A percentile compares a stretch with the other conserved stretches of the same genome.
These are phyloP conservation scores for Molorchus minor DNA, from an alignment of 2,888 invertebrate genomes.

Conservation along the genomic window DNA sequence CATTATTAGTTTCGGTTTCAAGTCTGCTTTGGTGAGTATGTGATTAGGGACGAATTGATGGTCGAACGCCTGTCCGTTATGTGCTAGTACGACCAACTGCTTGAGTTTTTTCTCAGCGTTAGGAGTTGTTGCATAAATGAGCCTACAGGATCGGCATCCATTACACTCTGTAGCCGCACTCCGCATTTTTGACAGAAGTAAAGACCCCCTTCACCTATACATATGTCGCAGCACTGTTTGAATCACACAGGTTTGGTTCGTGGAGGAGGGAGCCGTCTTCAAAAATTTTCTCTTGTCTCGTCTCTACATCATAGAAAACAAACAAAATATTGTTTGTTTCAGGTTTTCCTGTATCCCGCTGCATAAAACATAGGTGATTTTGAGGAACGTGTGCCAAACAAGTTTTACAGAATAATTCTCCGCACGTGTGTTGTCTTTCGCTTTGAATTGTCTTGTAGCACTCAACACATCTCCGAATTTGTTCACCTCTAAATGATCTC, in stretches of 20 bases:
- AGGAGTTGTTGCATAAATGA: not conserved
- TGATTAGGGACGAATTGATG: constrained; percentile 26
- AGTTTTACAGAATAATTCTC: constrained; percentile 27
- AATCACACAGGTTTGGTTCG: constrained; percentile 29
- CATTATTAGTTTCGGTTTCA: constrained; percentile 29
- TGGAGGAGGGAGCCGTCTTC: constrained; percentile 17
- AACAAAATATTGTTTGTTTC: constrained; percentile 16
- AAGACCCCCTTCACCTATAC: constrained; percentile 11
- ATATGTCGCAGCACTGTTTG: constrained; percentile 22
- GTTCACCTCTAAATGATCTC: constrained; percentile 2
- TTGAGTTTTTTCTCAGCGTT: constrained; percentile 1
- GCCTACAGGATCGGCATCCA: not conserved
- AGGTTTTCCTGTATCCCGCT: not conserved
- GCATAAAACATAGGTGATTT: not conserved
- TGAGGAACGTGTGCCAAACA: constrained; percentile 1
- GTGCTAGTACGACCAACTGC: constrained; percentile 8
- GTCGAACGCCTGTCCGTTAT: constrained; percentile 19
- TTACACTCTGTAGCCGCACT: constrained; percentile 6
- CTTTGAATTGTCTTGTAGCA: constrained; percentile 21
- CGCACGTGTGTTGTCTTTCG: constrained; percentile 24
- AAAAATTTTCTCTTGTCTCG: constrained; percentile 18
- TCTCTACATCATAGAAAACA: constrained; percentile 32
- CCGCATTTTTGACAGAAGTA: constrained; percentile 21
- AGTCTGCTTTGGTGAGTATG: constrained; percentile 7
- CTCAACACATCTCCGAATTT: constrained; percentile 1